phyloP scores from a whole-genome alignment of 2,888 invertebrate genomes.

The Lasioglossum zephyrum region DNA sequence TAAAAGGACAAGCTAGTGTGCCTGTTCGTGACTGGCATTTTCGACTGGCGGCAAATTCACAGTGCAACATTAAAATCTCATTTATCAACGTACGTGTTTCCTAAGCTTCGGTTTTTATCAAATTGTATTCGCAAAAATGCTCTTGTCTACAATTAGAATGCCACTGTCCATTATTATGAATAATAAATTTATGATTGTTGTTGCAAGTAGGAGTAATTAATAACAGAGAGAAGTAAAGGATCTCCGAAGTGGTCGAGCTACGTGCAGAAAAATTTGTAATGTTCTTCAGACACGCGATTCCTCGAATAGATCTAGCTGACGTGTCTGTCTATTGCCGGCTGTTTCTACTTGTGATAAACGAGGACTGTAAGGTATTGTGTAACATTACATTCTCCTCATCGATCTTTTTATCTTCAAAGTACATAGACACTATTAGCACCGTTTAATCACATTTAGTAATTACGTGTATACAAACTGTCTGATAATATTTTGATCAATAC shows the following conservation, averaged over 20 bases:
- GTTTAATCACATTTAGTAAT: background rate
- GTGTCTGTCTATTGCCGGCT: conserved; percentile 7
- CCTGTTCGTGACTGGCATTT: background rate
- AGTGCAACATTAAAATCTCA: background rate
- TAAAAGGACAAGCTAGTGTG: background rate
- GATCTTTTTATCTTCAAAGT: background rate
- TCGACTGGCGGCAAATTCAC: background rate
- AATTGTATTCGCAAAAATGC: background rate
- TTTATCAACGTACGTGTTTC: background rate
- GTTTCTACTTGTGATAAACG: conserved; percentile 5
- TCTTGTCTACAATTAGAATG: background rate
- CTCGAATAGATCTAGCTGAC: background rate
- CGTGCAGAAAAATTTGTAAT: background rate
- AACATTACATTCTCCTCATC: background rate
- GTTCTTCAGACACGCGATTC: background rate
- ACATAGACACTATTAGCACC: background rate
- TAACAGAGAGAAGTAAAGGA: background rate
- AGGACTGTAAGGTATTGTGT: background rate
- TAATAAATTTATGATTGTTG: background rate
- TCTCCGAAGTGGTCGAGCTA: background rate
- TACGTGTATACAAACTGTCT: background rate
- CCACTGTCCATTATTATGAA: background rate
- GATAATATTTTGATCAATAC: background rate
- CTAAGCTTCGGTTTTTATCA: background rate
- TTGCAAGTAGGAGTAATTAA: background rate